Percentiles rank a stretch among this genome's conserved stretches.
Conservation (phyloP, 1,140 invertebrate species). For the Mylabris phalerata region DNA sequence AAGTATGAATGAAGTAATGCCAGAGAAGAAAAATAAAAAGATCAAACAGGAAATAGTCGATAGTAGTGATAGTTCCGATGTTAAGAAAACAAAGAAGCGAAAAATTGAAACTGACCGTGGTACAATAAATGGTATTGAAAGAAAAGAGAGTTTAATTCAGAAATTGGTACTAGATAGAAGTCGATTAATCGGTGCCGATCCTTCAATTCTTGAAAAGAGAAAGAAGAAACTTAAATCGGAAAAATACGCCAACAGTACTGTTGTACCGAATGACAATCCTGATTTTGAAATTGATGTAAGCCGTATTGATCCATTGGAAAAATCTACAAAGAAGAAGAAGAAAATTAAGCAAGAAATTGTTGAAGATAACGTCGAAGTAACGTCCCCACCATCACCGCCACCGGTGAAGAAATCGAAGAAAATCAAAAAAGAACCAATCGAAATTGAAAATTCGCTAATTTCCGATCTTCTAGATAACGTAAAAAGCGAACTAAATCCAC, state of each 20-base stretch:
- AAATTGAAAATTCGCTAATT: not conserved
- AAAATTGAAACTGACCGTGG: not conserved
- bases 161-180: not conserved
- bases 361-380: not conserved
- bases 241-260: not conserved
- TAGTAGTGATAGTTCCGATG: not conserved
- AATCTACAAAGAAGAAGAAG: not conserved
- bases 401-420: too few species aligned
- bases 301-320: too few species aligned
- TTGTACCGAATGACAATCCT: not conserved
- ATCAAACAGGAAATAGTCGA: not conserved
- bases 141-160: not conserved
- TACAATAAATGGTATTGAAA: not conserved
- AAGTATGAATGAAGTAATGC: not conserved
- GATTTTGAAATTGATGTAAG: not conserved
- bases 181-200: not conserved
- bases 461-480: slow-evolving; percentile 1
- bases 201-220: not conserved
- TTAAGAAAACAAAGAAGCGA: not conserved
- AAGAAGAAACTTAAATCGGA: not conserved
- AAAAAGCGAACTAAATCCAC: slow-evolving; percentile 2
- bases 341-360: not conserved
- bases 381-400: too few species aligned
- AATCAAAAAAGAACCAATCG: not conserved
- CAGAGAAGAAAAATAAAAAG: not conserved